These are phyloP conservation scores for Nothobranchius kuhntae DNA, from an alignment of 2,113 vertebrate species.

Conservation along the genomic window DNA sequence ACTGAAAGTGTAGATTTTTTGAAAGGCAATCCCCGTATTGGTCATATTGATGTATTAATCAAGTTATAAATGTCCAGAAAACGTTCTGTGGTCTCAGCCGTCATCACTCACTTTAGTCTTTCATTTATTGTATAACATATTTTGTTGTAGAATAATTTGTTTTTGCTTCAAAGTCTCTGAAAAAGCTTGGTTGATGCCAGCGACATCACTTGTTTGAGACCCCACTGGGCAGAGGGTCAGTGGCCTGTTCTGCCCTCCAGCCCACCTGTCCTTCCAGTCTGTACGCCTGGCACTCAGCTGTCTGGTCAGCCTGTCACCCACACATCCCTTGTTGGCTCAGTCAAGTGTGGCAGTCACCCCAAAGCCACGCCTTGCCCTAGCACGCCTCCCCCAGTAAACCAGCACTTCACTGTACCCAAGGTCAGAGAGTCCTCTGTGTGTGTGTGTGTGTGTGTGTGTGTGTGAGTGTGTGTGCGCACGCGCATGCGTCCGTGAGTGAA, in stretches of 20 bases:
- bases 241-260: conserved; percentile 42
- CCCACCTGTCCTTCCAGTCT: conserved; percentile 51
- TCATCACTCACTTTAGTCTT: not conserved
- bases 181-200: not conserved
- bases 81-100: not conserved
- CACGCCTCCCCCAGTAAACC: conserved; percentile 55
- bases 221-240: conserved; percentile 17
- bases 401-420: conserved; percentile 57
- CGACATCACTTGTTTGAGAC: conserved; percentile 28
- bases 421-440: conserved; percentile 54
- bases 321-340: conserved; percentile 69
- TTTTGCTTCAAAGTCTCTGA: not conserved
- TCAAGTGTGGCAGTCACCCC: conserved; percentile 74
- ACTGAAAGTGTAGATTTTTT: too few species aligned
- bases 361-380: conserved; percentile 66
- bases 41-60: not conserved
- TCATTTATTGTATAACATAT: not conserved
- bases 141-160: not conserved
- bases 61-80: not conserved
- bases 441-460: conserved; percentile 29
- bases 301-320: conserved; percentile 48
- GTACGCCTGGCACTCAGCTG: conserved; percentile 57
- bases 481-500: too few species aligned
- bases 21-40: too few species aligned
- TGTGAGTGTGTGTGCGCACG: too few species aligned